These are phyloP conservation scores for Albula glossodonta DNA, from an alignment of 2,113 vertebrate species.

Conservation along the genomic window DNA sequence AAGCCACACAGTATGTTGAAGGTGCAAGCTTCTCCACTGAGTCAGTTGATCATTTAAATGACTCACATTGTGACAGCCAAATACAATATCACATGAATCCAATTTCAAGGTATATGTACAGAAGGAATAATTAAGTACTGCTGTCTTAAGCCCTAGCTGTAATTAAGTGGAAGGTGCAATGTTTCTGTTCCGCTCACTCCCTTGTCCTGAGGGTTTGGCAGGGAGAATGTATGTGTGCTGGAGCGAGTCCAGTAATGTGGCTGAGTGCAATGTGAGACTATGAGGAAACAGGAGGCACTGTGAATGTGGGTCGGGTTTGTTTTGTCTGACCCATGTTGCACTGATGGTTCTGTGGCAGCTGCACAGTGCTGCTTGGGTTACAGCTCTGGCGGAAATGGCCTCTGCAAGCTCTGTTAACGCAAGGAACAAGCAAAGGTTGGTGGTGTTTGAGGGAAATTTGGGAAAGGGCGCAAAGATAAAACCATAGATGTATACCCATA, in stretches of 20 bases:
- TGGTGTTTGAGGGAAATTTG: neutral
- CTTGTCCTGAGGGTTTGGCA: conserved; percentile 44
- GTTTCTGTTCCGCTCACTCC: conserved; percentile 53
- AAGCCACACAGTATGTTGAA: no score
- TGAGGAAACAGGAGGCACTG: conserved; percentile 19
- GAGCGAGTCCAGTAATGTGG: conserved; percentile 44
- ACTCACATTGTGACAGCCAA: neutral
- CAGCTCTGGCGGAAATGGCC: neutral
- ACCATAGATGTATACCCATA: neutral
- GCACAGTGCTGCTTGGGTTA: neutral
- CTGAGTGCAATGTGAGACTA: conserved; percentile 43
- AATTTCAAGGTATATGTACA: neutral
- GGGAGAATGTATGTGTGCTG: conserved; percentile 40
- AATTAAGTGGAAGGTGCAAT: conserved; percentile 52
- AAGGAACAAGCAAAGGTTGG: neutral
- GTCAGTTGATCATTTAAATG: no score
- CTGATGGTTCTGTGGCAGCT: neutral
- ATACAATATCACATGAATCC: conserved; percentile 7
- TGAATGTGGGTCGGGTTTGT: conserved; percentile 36
- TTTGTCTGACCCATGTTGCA: conserved; percentile 25
- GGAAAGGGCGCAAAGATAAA: neutral
- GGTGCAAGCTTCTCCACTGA: no score
- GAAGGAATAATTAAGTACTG: neutral
- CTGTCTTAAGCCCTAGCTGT: conserved; percentile 14
- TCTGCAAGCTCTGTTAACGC: neutral